Evolutionary conservation across 2,113 vertebrate species (phyloP).

Genomic region (Pseudorectes ferrugineus): DNA sequence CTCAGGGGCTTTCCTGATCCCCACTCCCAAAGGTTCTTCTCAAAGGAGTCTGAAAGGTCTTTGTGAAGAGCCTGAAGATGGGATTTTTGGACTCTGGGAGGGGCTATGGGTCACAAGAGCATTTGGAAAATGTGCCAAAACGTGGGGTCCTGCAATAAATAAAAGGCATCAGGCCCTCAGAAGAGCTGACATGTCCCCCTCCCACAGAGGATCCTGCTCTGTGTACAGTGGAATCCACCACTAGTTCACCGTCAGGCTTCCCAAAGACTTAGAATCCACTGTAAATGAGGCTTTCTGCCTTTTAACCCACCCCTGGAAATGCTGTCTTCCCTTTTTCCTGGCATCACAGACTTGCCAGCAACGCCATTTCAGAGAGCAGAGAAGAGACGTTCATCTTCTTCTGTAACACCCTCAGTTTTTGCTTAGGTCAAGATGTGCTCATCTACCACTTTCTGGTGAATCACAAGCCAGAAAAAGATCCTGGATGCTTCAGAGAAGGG

Average conservation of each 20-base stretch:
- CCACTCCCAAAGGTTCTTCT: background rate
- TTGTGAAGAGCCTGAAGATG: background rate
- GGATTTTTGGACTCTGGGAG: background rate
- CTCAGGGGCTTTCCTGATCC: background rate
- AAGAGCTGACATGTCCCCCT: background rate
- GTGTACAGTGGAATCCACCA: background rate
- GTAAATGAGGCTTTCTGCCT: background rate
- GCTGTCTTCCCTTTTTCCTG: background rate
- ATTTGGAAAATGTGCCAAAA: background rate
- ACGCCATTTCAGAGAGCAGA: background rate
- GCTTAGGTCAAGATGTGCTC: conserved; percentile 34
- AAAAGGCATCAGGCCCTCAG: background rate
- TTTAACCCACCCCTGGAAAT: background rate
- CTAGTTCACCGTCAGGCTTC: background rate
- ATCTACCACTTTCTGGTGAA: conserved; percentile 43
- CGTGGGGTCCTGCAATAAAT: background rate
- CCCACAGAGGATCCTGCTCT: rapidly evolving
- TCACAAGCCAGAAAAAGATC: conserved; percentile 51
- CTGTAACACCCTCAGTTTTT: background rate
- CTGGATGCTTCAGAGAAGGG: conserved; percentile 14
- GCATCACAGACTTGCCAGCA: background rate
- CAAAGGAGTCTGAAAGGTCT: background rate
- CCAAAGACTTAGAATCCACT: background rate
- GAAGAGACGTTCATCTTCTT: background rate
- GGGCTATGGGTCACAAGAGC: background rate